phyloP scores from a whole-genome alignment of 2,888 invertebrate species.

The Galerucella calmariensis region DNA sequence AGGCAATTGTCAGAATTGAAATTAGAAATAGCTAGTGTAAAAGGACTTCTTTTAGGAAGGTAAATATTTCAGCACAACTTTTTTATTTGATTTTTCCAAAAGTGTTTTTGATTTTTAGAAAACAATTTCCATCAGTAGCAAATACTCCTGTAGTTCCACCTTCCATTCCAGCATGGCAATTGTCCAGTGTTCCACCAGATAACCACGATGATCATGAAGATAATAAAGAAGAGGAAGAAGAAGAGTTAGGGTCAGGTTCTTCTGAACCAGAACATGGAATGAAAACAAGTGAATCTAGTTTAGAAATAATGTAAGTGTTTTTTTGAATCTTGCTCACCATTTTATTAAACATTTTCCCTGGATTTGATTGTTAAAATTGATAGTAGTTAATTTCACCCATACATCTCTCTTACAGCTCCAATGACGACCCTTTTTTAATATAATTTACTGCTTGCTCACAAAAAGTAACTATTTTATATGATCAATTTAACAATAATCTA shows the following conservation, averaged over 20 bases:
- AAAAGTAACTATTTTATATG: no score
- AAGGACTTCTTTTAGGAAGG: constrained; percentile 79
- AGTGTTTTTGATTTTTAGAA: constrained; percentile 65
- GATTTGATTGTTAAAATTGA: no score
- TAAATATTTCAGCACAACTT: constrained; percentile 51
- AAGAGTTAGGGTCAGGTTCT: constrained; percentile 69
- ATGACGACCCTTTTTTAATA: no score
- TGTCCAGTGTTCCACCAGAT: constrained; percentile 71
- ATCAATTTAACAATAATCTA: not conserved
- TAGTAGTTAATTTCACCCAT: no score
- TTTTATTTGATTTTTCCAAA: not conserved
- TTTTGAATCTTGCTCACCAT: not conserved
- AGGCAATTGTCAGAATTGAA: constrained; percentile 76
- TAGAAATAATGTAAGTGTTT: constrained; percentile 76
- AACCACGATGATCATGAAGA: constrained; percentile 62
- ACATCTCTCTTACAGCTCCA: no score
- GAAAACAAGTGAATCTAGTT: constrained; percentile 80
- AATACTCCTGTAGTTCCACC: constrained; percentile 72
- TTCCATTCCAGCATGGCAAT: constrained; percentile 85
- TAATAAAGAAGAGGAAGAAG: constrained; percentile 67
- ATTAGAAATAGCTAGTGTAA: constrained; percentile 77
- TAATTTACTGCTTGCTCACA: no score
- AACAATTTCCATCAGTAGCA: constrained; percentile 80
- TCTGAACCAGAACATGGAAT: constrained; percentile 80
- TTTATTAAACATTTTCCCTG: no score